Evolutionary conservation across 2,797 vertebrate genomes (phyloP).

Genomic region (Molossus alvarezi): DNA sequence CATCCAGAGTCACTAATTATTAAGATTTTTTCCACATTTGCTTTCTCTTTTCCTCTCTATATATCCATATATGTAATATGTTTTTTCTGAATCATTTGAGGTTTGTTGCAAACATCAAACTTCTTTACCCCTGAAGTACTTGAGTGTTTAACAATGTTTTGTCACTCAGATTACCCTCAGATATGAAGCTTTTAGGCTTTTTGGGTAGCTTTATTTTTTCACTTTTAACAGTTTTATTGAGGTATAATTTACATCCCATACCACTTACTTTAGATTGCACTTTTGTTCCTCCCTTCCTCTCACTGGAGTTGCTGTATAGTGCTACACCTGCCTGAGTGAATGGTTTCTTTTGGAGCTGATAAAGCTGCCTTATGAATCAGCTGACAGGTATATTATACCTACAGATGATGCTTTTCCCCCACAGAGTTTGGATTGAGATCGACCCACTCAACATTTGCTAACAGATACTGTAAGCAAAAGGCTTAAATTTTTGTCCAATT

Average conservation of each 20-base stretch:
- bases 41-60: background rate
- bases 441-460: constrained; percentile 61
- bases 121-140: constrained; percentile 34
- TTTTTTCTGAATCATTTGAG: constrained; percentile 47
- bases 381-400: constrained; percentile 62
- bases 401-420: background rate
- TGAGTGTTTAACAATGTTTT: constrained; percentile 57
- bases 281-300: constrained; percentile 57
- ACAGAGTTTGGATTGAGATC: background rate
- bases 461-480: constrained; percentile 66
- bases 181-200: constrained; percentile 35
- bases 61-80: background rate
- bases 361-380: constrained; percentile 70
- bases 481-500: constrained; percentile 11
- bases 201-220: constrained; percentile 53
- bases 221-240: constrained; percentile 30
- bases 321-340: background rate
- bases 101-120: constrained; percentile 10
- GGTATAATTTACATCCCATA: constrained; percentile 27
- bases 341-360: constrained; percentile 72
- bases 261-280: constrained; percentile 14
- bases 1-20: background rate
- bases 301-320: constrained; percentile 57
- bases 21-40: background rate
- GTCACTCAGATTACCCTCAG: background rate